Evolutionary conservation across 2,113 vertebrate genomes (phyloP), one percentile per base, ranked within the genome.

Genomic region (Ceyx melanurus): DNA sequence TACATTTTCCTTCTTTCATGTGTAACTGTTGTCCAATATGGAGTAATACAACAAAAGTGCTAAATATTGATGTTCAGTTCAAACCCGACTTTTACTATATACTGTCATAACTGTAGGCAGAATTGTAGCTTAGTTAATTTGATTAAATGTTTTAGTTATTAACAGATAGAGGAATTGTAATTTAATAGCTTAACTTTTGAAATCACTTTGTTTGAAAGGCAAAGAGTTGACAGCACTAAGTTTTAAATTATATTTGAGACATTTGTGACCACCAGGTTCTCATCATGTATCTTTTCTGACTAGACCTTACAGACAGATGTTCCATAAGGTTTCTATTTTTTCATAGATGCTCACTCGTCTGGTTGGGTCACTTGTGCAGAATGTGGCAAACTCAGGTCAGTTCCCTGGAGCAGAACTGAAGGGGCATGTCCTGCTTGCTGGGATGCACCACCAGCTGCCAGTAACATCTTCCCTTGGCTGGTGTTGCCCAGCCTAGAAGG

Each of bases 111-210:
- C 75, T 66, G 82, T 95, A 92, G 90, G 93, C 88, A 88, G 79
- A 95, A 33, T 29, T 82, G 72, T 95, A 94, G 88, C 67, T 91
- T 95, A 66, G 91, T 92, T 96, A 66, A 89, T 95, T 95, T 94
- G 88, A 73, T 87, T 85, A 87, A 84, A 89, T 90, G 91, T 92
- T 96, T 95, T 95, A 29, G 75, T 95, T 95, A 70, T 88, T 88
- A 66, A 77, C 90, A 86, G 76, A 66, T 43, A 26, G 82, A 95
- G 75, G 50, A 88, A 18, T 54, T 92, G 93, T 86, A 80, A 89
- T 77, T 93, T 81, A 81, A 80, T 92, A 84, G 71, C 64, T 19
- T 73, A 92, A 77, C 60, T 89, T 89, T 71, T 82, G 85, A 82
- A 95, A 79, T 65, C 70, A 80, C 85, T 86, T 89, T 77, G 60